phyloP scores from a whole-genome alignment of 2,797 vertebrate genomes.

The Coregonus suidteri region DNA sequence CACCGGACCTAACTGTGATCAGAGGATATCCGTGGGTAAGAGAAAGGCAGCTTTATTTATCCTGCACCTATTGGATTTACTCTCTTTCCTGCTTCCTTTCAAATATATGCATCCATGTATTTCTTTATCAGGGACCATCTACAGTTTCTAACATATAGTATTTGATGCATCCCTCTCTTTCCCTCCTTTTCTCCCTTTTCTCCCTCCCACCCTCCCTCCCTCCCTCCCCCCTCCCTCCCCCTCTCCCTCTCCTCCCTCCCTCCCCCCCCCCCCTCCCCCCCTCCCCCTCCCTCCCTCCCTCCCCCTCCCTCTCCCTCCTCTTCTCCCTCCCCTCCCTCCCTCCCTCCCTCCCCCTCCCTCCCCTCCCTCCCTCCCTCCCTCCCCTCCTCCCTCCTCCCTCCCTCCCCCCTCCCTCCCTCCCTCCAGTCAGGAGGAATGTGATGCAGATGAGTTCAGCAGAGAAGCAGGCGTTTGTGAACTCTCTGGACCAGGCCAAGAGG shows the following conservation, averaged over 20 bases:
- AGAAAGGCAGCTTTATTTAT: not conserved
- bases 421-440: too few species aligned
- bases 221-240: not conserved
- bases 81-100: slow-evolving; percentile 28
- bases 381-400: too few species aligned
- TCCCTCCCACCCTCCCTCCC: too few species aligned
- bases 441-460: too few species aligned
- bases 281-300: too few species aligned
- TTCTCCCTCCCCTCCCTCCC: not conserved
- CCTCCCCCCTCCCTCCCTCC: too few species aligned
- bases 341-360: too few species aligned
- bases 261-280: too few species aligned
- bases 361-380: too few species aligned
- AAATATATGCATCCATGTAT: not conserved
- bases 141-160: not conserved
- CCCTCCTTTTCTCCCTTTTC: not conserved
- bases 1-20: slow-evolving; percentile 82
- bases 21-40: slow-evolving; percentile 79
- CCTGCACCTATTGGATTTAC: slow-evolving; percentile 10
- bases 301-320: not conserved
- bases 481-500: slow-evolving; percentile 86
- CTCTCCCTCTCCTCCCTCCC: not conserved
- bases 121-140: not conserved
- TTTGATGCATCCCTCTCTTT: not conserved
- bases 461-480: slow-evolving; percentile 59